Evolutionary conservation across 2,888 invertebrate genomes (phyloP).

Genomic region (Clistopyga incitator): DNA sequence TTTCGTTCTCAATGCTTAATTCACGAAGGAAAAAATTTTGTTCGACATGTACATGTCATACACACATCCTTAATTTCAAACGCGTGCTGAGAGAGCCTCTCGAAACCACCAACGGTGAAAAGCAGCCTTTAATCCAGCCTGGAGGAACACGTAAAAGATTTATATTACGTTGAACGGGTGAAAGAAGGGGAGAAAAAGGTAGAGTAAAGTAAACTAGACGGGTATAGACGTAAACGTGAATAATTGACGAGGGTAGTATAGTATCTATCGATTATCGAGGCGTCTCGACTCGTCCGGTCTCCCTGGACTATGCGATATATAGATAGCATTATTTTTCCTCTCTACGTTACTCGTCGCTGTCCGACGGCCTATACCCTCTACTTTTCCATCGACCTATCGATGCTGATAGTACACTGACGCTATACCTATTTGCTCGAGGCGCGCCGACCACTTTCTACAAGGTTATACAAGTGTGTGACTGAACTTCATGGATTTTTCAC

Average conservation of each 20-base stretch:
- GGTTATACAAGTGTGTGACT: slow-evolving; percentile 65
- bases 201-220: slow-evolving; percentile 41
- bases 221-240: slow-evolving; percentile 40
- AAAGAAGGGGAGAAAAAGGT: slow-evolving; percentile 6
- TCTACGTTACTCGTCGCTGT: slow-evolving; percentile 18
- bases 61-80: background rate
- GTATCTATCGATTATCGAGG: slow-evolving; percentile 56
- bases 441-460: slow-evolving; percentile 42
- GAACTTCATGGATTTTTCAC: slow-evolving; percentile 77
- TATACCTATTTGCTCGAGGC: background rate
- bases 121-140: background rate
- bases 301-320: slow-evolving; percentile 9
- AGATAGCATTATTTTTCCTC: slow-evolving; percentile 23
- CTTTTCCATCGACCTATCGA: slow-evolving; percentile 37
- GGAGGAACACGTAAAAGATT: background rate
- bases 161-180: slow-evolving; percentile 18
- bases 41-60: background rate
- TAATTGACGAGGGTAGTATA: slow-evolving; percentile 59
- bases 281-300: slow-evolving; percentile 44
- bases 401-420: background rate
- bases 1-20: background rate
- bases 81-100: slow-evolving; percentile 29
- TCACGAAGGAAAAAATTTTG: background rate
- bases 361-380: slow-evolving; percentile 10
- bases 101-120: slow-evolving; percentile 12